These are phyloP conservation scores for zebrafish (Danio rerio) DNA, from an alignment of 2,113 vertebrate species.

Conservation along the genomic window GRCz12tu NC_133190.1:31125001-31125500, in stretches of 20 bases:
- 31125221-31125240: slow-evolving; percentile 76
- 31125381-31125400: slow-evolving; percentile 81
- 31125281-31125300: slow-evolving; percentile 71
- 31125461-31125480: slow-evolving; percentile 73
- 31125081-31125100: slow-evolving; percentile 97
- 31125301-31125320: slow-evolving; percentile 70
- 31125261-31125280: slow-evolving; percentile 74
- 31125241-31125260: slow-evolving; percentile 86
- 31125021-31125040: slow-evolving; percentile 99
- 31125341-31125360: slow-evolving; percentile 65
- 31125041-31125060: slow-evolving; percentile 98
- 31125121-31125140: slow-evolving; percentile 90
- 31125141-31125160: slow-evolving; percentile 84
- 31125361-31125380: slow-evolving; percentile 68
- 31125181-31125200: slow-evolving; percentile 58
- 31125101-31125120: slow-evolving; percentile 97
- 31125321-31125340: slow-evolving; percentile 79
- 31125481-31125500: slow-evolving; percentile 7
- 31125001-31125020: slow-evolving; percentile 52
- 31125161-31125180: slow-evolving; percentile 77
- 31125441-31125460: slow-evolving; percentile 64
- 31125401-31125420: slow-evolving; percentile 75
- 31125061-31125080: slow-evolving; percentile 96
- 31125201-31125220: slow-evolving; percentile 65
- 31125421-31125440: slow-evolving; percentile 65